Conservation (phyloP, 2,888 invertebrate genomes). For the Euplexia lucipara region DNA sequence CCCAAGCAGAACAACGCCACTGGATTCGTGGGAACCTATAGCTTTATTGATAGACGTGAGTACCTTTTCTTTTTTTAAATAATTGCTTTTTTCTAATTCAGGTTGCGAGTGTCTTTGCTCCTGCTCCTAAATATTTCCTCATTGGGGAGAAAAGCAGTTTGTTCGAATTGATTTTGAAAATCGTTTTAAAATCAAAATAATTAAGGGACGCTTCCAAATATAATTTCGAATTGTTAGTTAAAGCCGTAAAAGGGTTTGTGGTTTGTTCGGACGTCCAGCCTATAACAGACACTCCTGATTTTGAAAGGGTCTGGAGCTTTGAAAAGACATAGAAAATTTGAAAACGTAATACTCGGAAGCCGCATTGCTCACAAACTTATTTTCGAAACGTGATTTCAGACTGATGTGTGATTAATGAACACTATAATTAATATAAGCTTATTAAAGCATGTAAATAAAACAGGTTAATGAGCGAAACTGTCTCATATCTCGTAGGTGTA, state of each 20-base stretch:
- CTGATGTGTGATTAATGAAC: constrained; percentile 43
- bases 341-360: background rate
- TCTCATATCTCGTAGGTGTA: constrained; percentile 33
- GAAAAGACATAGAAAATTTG: too few relatives aligned
- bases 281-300: background rate
- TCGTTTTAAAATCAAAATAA: constrained; percentile 2
- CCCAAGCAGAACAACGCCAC: constrained; percentile 89
- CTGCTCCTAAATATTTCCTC: background rate
- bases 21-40: constrained; percentile 94
- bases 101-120: too few relatives aligned
- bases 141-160: too few relatives aligned
- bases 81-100: too few relatives aligned
- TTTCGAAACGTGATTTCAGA: constrained; percentile 26
- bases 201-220: background rate
- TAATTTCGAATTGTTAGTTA: constrained; percentile 1
- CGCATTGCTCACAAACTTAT: constrained; percentile 29
- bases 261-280: background rate
- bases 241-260: background rate
- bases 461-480: constrained; percentile 46
- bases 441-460: constrained; percentile 51
- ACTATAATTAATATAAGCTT: constrained; percentile 47
- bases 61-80: constrained; percentile 49
- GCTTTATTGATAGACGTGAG: constrained; percentile 95
- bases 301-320: background rate
- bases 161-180: background rate